These are phyloP conservation scores for Cyaniris semiargus DNA, from an alignment of 2,888 invertebrate species.

Conservation along the genomic window DNA sequence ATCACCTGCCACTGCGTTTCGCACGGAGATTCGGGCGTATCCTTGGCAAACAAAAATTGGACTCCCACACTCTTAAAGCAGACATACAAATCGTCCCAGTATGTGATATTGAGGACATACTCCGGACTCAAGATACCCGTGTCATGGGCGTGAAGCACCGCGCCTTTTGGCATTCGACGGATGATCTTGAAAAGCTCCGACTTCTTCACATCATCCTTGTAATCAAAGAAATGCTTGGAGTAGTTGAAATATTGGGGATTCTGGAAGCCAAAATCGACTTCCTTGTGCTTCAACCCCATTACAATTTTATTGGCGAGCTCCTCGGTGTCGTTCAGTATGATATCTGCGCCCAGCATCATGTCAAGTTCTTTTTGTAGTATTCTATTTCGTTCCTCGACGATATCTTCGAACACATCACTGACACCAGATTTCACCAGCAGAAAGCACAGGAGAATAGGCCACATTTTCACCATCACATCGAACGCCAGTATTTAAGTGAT, in stretches of 20 bases:
- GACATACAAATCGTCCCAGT: conserved; percentile 80
- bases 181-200: conserved; percentile 84
- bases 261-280: conserved; percentile 70
- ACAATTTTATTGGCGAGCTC: conserved; percentile 78
- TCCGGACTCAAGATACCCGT: conserved; percentile 82
- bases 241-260: conserved; percentile 80
- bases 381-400: conserved; percentile 57
- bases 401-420: conserved; percentile 43
- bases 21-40: conserved; percentile 51
- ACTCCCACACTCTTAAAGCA: conserved; percentile 60
- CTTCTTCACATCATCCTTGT: conserved; percentile 78
- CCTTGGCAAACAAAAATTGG: conserved; percentile 57
- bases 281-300: conserved; percentile 78
- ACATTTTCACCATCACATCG: conserved; percentile 45
- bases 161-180: conserved; percentile 87
- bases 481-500: conserved; percentile 37
- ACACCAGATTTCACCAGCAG: conserved; percentile 30
- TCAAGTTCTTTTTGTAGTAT: conserved; percentile 73
- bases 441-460: conserved; percentile 44
- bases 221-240: conserved; percentile 84
- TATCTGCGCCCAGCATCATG: conserved; percentile 75
- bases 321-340: conserved; percentile 76
- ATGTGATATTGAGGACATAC: conserved; percentile 82
- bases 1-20: conserved; percentile 71
- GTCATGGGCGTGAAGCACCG: conserved; percentile 85